These are phyloP conservation scores for Drosophila fuyamai DNA, from an alignment of 1,140 invertebrate species.

Conservation along the genomic window DNA sequence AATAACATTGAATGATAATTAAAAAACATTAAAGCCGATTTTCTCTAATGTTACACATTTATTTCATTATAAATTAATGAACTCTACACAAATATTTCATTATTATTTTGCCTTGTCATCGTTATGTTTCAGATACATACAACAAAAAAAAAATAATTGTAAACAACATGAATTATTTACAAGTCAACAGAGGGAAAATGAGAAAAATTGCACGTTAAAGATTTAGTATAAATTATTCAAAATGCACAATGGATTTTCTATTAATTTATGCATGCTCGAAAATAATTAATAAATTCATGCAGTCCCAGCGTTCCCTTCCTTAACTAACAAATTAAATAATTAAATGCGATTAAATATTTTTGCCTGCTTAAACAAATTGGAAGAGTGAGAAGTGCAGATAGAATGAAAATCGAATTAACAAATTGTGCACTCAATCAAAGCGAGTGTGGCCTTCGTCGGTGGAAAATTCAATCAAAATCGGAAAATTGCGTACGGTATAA, in stretches of 20 bases:
- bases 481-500: slow-evolving; percentile 39
- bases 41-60: slow-evolving; percentile 13
- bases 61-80: slow-evolving; percentile 41
- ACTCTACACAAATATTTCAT: slow-evolving; percentile 40
- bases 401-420: slow-evolving; percentile 72
- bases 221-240: slow-evolving; percentile 59
- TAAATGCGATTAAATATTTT: slow-evolving; percentile 72
- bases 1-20: neutral
- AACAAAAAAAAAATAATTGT: slow-evolving; percentile 7
- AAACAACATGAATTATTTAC: slow-evolving; percentile 42
- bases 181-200: slow-evolving; percentile 32
- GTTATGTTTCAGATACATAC: neutral
- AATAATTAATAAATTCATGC: slow-evolving; percentile 34
- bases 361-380: slow-evolving; percentile 35
- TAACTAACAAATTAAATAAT: slow-evolving; percentile 74
- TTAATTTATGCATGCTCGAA: slow-evolving; percentile 60
- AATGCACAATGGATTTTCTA: slow-evolving; percentile 54
- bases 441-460: slow-evolving; percentile 25
- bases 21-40: slow-evolving; percentile 22
- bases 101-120: slow-evolving; percentile 41
- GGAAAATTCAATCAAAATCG: slow-evolving; percentile 69
- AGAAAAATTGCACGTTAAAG: slow-evolving; percentile 33
- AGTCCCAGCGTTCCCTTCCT: slow-evolving; percentile 19
- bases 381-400: slow-evolving; percentile 7
- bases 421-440: slow-evolving; percentile 76